Conservation (phyloP, 1,140 invertebrate genomes). For the Adoxophyes honmai region DNA sequence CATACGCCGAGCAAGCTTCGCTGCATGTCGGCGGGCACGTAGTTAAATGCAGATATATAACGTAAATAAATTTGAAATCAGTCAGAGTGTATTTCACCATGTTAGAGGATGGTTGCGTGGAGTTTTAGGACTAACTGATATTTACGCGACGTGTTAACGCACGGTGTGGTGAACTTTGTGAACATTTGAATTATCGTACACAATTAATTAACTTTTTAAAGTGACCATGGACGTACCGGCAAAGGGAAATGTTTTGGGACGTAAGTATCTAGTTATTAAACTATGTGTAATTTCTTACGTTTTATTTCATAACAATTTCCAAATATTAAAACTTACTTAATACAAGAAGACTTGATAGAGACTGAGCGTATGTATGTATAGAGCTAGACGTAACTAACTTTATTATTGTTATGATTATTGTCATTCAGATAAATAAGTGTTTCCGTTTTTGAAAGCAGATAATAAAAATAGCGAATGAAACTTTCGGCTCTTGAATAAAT, state of each 20-base stretch:
- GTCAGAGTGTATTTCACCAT: conserved; percentile 34
- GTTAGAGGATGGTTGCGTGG: conserved; percentile 27
- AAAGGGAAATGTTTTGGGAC: conserved; percentile 64
- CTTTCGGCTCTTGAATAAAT: too few relatives aligned
- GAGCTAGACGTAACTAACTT: too few relatives aligned
- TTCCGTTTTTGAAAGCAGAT: too few relatives aligned
- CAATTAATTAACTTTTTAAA: conserved; percentile 17
- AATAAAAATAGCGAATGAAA: too few relatives aligned
- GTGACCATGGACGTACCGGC: conserved; percentile 59
- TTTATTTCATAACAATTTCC: too few relatives aligned
- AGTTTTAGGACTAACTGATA: too few relatives aligned
- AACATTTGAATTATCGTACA: conserved; percentile 11
- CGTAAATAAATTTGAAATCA: conserved; percentile 28
- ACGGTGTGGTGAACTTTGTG: conserved; percentile 2
- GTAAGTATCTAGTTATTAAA: conserved; percentile 42
- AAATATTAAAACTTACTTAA: too few relatives aligned
- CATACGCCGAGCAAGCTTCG: conserved; percentile 25
- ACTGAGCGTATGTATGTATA: too few relatives aligned
- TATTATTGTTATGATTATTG: too few relatives aligned
- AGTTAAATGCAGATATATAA: conserved; percentile 28
- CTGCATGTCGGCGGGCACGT: conserved; percentile 47
- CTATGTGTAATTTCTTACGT: too few relatives aligned
- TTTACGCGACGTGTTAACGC: neutral
- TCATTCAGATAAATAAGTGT: too few relatives aligned
- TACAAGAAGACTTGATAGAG: too few relatives aligned